These are phyloP conservation scores for Eulemur rubriventer DNA, from an alignment of 2,797 vertebrate species.

Conservation along the genomic window DNA sequence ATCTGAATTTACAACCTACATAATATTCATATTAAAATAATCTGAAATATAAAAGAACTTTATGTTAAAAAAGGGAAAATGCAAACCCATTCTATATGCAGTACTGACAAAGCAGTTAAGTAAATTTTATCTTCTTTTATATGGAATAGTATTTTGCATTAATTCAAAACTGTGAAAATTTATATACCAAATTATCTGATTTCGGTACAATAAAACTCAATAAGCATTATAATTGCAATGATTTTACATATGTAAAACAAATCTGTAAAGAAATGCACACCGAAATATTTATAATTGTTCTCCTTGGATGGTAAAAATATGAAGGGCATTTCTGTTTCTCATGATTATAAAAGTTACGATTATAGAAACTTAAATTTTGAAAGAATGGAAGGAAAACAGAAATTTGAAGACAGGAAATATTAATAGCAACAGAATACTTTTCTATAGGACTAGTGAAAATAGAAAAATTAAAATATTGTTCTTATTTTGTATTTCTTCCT, in stretches of 20 bases:
- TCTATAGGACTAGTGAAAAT: background rate
- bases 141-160: background rate
- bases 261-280: background rate
- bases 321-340: background rate
- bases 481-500: background rate
- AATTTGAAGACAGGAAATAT: background rate
- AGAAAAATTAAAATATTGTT: background rate
- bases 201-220: background rate
- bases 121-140: background rate
- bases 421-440: background rate
- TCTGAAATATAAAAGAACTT: background rate
- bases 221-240: background rate
- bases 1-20: background rate
- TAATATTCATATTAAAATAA: background rate
- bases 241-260: background rate
- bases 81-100: background rate
- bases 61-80: background rate
- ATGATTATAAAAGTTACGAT: background rate
- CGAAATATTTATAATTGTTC: background rate
- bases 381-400: background rate
- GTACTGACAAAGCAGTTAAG: background rate
- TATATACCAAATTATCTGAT: background rate
- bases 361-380: background rate
- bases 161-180: background rate
- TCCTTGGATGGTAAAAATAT: background rate